Percentiles rank a stretch among this genome's conserved stretches.
phyloP scores from a whole-genome alignment of 2,888 invertebrate genomes.

The Electrophaes corylata region DNA sequence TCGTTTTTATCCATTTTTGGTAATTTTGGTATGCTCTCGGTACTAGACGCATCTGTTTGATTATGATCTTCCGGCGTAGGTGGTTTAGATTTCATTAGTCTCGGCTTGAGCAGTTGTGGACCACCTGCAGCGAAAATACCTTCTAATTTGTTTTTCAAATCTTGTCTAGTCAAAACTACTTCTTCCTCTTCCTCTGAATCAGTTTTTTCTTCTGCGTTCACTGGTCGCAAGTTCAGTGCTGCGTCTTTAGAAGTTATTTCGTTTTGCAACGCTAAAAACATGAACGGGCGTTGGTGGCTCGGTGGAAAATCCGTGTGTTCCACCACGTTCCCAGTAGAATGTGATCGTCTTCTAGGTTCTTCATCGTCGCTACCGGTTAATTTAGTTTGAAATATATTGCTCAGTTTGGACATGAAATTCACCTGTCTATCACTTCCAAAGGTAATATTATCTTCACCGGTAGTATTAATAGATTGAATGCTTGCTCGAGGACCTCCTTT shows the following conservation, averaged over 20 bases:
- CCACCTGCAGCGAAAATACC: conserved; percentile 70
- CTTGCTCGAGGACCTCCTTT: conserved; percentile 57
- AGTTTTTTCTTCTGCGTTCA: conserved; percentile 48
- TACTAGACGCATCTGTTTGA: conserved; percentile 63
- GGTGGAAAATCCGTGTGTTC: conserved; percentile 53
- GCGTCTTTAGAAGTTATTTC: conserved; percentile 61
- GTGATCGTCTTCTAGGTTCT: conserved; percentile 63
- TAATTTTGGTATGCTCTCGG: conserved; percentile 64
- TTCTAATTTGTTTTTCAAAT: conserved; percentile 74
- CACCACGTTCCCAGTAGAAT: conserved; percentile 66
- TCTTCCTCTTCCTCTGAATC: conserved; percentile 51
- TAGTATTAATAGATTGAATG: conserved; percentile 57
- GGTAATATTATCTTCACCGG: conserved; percentile 59
- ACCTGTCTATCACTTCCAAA: conserved; percentile 69
- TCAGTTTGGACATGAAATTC: conserved; percentile 74
- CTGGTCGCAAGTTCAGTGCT: conserved; percentile 57
- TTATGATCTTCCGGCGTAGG: conserved; percentile 69
- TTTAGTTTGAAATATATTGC: conserved; percentile 69
- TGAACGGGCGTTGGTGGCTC: conserved; percentile 45
- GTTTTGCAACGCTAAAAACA: conserved; percentile 69
- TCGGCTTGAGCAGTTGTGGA: conserved; percentile 60
- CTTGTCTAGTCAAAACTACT: conserved; percentile 61
- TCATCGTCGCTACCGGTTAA: conserved; percentile 58
- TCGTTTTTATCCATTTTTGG: conserved; percentile 76
- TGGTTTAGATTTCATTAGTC: conserved; percentile 68